Conservation (phyloP, 2,797 vertebrate genomes). For the Chelon labrosus region DNA sequence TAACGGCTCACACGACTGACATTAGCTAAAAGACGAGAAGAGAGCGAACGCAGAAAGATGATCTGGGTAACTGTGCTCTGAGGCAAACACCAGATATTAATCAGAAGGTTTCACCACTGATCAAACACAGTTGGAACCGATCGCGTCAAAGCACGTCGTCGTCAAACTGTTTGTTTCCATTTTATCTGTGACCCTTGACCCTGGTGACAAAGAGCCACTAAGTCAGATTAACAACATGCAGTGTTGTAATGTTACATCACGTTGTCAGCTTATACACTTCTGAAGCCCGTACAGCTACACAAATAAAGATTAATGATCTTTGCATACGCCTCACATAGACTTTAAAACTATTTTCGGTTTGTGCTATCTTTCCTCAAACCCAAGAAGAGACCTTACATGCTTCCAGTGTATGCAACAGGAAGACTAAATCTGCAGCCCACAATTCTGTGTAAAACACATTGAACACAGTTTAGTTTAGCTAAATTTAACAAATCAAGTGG, state of each 20-base stretch:
- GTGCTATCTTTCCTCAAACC: background rate
- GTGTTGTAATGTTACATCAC: no score
- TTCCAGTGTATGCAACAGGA: background rate
- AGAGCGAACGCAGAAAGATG: constrained; percentile 7
- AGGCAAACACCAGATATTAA: constrained; percentile 24
- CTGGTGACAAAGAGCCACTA: background rate
- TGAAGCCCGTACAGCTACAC: no score
- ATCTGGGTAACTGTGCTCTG: background rate
- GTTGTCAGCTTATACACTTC: no score
- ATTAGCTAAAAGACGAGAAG: background rate
- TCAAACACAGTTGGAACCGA: background rate
- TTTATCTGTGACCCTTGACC: no score
- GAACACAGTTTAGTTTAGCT: background rate
- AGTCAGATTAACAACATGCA: background rate
- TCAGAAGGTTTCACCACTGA: constrained; percentile 16
- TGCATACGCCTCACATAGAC: background rate
- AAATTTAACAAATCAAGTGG: background rate
- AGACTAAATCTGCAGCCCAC: background rate
- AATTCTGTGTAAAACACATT: background rate
- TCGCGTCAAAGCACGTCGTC: background rate
- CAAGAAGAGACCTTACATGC: background rate
- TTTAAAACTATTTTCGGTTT: background rate
- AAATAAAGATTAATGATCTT: no score
- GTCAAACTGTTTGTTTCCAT: background rate
- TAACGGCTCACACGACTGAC: constrained; percentile 10